phyloP scores from a whole-genome alignment of 1,140 invertebrate species.

The Rhagoletis zephyria region DNA sequence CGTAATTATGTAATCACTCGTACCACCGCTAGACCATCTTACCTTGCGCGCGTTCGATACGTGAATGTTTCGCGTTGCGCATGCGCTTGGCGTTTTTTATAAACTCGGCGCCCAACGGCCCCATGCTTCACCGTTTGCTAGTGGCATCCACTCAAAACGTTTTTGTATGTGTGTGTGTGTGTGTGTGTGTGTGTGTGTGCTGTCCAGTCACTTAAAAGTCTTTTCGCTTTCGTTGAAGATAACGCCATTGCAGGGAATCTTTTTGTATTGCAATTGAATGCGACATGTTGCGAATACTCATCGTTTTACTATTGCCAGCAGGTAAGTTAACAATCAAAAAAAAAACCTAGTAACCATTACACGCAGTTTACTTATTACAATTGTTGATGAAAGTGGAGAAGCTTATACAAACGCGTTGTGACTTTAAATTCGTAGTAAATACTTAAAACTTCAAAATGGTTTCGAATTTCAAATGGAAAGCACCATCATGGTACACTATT shows the following conservation, averaged over 20 bases:
- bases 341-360: not conserved
- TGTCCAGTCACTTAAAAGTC: not conserved
- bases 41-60: slow-evolving; percentile 64
- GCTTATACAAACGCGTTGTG: not conserved
- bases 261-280: not conserved
- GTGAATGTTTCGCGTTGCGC: slow-evolving; percentile 67
- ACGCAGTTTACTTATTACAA: not conserved
- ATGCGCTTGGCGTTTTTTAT: slow-evolving; percentile 65
- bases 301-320: not conserved
- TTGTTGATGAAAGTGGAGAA: slow-evolving; percentile 13
- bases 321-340: not conserved
- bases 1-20: not conserved
- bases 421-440: not conserved
- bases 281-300: slow-evolving; percentile 21
- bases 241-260: not conserved
- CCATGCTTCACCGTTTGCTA: not conserved
- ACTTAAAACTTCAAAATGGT: not conserved
- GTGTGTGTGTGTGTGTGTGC: not conserved
- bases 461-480: not conserved
- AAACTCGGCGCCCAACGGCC: slow-evolving; percentile 61
- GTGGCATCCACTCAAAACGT: not conserved
- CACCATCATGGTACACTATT: too few species aligned
- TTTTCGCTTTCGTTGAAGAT: not conserved
- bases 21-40: slow-evolving; percentile 60
- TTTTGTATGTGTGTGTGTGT: not conserved